A percentile compares a stretch with the other conserved stretches of the same genome.
Conservation (phyloP, 2,888 invertebrate species). For the Caradrina clavipalpis region DNA sequence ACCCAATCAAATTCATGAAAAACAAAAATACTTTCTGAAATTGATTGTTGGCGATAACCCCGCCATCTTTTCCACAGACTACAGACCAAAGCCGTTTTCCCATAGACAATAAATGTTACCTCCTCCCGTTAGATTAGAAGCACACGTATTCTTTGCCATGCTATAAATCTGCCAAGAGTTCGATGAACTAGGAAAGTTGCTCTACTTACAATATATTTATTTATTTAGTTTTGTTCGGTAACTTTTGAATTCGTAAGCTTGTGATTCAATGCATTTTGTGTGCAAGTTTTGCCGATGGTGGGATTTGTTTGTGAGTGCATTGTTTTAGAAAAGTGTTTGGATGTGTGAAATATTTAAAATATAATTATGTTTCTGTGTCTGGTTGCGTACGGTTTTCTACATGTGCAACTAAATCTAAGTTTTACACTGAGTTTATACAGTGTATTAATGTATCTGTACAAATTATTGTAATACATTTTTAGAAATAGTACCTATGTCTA, state of each 20-base stretch:
- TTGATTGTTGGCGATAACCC: too few species aligned
- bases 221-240: conserved; percentile 3
- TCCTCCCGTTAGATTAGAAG: conserved; percentile 60
- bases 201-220: conserved; percentile 49
- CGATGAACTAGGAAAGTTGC: conserved; percentile 47
- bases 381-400: too few species aligned
- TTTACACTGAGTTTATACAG: too few species aligned
- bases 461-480: too few species aligned
- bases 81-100: conserved; percentile 17
- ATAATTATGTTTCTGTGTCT: too few species aligned
- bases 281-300: neutral
- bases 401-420: too few species aligned
- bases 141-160: conserved; percentile 45
- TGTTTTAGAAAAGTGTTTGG: conserved; percentile 1
- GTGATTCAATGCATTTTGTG: neutral
- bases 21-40: neutral
- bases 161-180: conserved; percentile 56
- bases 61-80: conserved; percentile 35
- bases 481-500: too few species aligned
- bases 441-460: too few species aligned
- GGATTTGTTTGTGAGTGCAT: conserved; percentile 5
- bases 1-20: neutral
- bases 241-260: conserved; percentile 6
- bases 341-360: too few species aligned
- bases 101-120: conserved; percentile 54